Base-by-base conservation (phyloP, 2,888 invertebrate genomes). In the Perdita meconis region DNA sequence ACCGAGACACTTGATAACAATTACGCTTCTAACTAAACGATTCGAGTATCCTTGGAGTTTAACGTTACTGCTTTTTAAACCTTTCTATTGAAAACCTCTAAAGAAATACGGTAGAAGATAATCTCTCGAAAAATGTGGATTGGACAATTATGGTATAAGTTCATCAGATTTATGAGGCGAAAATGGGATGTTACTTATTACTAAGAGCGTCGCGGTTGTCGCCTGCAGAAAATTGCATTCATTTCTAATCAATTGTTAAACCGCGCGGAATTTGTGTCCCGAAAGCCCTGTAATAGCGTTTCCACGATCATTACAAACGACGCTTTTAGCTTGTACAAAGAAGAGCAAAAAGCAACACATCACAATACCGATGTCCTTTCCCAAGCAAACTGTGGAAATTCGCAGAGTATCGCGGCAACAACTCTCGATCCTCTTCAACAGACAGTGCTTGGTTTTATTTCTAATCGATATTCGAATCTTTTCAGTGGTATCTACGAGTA, bases 211-310 rank as follows among this genome's bases (percentile, higher is more conserved):
- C 34, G 53, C 16, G 68, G 67, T 60, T 73, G 76, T 80, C 76
- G 73, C 66, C 72, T 51, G 72, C 69, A 67, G 53, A 42, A 79
- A 79, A 78, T 82, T 81, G 66, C 76, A 80, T 80, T 67, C 69
- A 79, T 75, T 70, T 72, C 40, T 40, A 36, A 36, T 51, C 64
- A 30, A 65, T 50, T 47, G 50, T 22, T 24, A 60, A 51, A 56
- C 60, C 64, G 50, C 50, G 24, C 36, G 61, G 65, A 81, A 78
- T 78, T 81, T 68, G 60, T 65, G 64, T 40, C 34, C 16, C 34
- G 36, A 44, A 57, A 34, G 53, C 57, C 24, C 42, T 47, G 53
- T 65, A 57, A 57, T 70, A 53, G 66, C 53, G 57, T 61, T 69
- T 81, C 51, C 53, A 38, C n/a, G 34, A 38, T 42, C 24, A 19